Evolutionary conservation across 2,888 invertebrate genomes (phyloP), one percentile per base, ranked within the genome.

Genomic region (Mactromeris polynyma): DNA sequence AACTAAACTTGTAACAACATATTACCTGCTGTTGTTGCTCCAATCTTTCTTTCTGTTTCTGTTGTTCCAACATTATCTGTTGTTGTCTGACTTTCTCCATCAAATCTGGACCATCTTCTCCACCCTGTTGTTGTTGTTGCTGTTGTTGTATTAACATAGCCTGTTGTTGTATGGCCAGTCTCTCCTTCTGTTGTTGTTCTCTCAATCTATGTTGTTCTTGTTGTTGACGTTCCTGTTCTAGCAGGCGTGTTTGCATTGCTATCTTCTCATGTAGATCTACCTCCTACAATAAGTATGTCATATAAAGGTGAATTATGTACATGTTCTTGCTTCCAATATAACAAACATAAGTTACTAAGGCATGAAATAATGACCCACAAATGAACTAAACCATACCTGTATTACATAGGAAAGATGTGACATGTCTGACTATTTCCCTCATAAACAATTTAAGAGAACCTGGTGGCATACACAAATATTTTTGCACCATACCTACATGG

Each of bases 71-170:
- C 93, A 96, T 90, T 83, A 94, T 94, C 87, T 96, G 95, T 83
- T 96, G 95, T 85, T 95, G 94, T 80, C 94, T 86, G n/a, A 95
- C 95, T 86, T 94, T 95, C 91, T 94, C 94, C 95, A 95, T 95
- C 36, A 95, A 88, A 78, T 95, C 94, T 36, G 85, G 85, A 31
- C 83, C 85, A 73, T 86, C 89, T 51, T 89, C 93, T 19, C 86
- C 90, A 33, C 84, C 89, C 21, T 58, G 81, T 6, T 85, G 83
- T 21, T 81, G 84, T 46, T 83, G 87, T 40, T 88, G 84, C 51
- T 89, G 89, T 79, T 93, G 93, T 69, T 91, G 90, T n/a, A 91
- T n/a, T 73, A 93, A 64, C 81, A 90, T 85, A 19, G 89, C 88
- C 79, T 91, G 88, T 79, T 89, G 88, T 78, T 92, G 90, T 73